Base-by-base conservation (phyloP, 2,888 invertebrate species). In the Napeogenes sylphis region DNA sequence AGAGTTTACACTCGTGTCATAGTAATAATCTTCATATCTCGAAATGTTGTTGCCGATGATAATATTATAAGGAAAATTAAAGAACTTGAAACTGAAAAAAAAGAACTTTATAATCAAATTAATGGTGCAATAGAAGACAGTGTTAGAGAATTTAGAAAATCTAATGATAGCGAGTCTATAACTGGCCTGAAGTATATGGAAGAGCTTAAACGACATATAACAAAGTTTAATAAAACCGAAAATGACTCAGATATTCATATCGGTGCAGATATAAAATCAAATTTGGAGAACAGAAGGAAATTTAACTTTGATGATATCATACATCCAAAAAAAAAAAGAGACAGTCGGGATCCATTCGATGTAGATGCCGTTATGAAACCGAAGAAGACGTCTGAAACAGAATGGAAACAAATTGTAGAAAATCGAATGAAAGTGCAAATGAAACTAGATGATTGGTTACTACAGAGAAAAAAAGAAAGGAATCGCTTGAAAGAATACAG, bases 81-180 rank as follows among this genome's bases (percentile, higher is more conserved):
- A 62, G 67, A 68, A 10, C 65, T 84, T 33, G 75, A 82, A 64
- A 73, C 71, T 56, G 68, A 79, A 38, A 82, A 78, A 64, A 61
- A 60, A 42, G 68, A 77, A 14, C 58, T 85, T 3, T 73, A 70
- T 12, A 70, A 67, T 51, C 61, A 81, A 72, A 79, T 85, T 3
- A 76, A 79, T 32, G 45, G 58, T 12, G 81, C 81, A 0, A 83
- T 85, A 21, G 75, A 82, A 5, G 81, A 81, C 1, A 79, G 77
- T 8, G 70, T 83, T 0, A 66, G 61, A 38, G 56, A 70, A 13
- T 67, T 83, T 4, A 60, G 71, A 33, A 69, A 69, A 13, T 70
- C 21, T 1, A 84, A 83, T 45, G 79, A 78, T 3, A 71, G 76
- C 0, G 77, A 81, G n/a, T 72, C 79, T 0, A 2, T 64, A 4